A percentile compares a stretch with the other conserved stretches of the same genome.
These are phyloP conservation scores for Pelecanus crispus DNA, from an alignment of 2,113 vertebrate species.

Conservation along the genomic window DNA sequence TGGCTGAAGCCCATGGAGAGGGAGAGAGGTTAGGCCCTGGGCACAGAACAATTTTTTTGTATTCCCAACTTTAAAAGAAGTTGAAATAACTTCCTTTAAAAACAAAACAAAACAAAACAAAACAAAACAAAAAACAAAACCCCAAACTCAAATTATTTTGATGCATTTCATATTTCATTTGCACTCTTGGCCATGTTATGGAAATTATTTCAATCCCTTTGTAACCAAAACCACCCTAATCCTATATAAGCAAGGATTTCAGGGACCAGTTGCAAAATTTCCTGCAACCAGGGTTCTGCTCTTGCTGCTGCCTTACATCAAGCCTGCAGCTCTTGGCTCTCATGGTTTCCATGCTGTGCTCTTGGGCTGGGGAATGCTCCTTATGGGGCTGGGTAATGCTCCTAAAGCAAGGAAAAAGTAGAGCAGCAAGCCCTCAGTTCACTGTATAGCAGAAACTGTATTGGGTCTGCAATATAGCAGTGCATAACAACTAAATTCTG, in stretches of 20 bases:
- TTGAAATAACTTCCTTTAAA: not conserved
- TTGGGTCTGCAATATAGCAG: accelerated
- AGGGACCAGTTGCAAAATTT: not conserved
- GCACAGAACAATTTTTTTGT: not conserved
- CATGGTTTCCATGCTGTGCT: not conserved
- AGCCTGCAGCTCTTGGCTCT: not conserved
- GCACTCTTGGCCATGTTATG: not conserved
- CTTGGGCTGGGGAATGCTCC: not conserved
- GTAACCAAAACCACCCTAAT: not conserved
- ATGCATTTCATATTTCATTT: not conserved
- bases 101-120: not conserved
- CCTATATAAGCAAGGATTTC: not conserved
- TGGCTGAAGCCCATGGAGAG: accelerated
- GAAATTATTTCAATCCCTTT: not conserved
- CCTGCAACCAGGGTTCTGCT: not conserved
- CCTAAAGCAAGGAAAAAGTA: not conserved
- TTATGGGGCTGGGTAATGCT: not conserved
- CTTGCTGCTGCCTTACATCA: not conserved
- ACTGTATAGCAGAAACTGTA: not conserved
- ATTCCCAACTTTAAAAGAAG: not conserved
- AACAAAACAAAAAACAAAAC: not conserved
- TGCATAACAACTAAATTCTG: accelerated
- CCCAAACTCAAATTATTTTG: not conserved
- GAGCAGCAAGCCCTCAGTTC: not conserved
- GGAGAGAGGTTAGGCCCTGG: accelerated